Evolutionary conservation across 1,140 invertebrate species (phyloP).

Genomic region (Argopecten irradians): DNA sequence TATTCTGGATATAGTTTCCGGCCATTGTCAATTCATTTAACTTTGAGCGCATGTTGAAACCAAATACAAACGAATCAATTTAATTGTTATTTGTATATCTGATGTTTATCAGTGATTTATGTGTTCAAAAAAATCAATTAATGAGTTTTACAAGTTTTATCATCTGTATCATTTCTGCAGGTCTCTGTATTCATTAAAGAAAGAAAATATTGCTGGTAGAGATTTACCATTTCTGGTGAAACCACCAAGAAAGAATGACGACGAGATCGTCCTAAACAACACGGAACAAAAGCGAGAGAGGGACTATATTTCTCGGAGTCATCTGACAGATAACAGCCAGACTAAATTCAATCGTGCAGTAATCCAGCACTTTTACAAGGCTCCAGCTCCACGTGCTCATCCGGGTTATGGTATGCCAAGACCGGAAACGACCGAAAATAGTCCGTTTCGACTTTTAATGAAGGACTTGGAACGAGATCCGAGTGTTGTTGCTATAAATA

Average conservation of each 20-base stretch:
- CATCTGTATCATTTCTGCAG: too few relatives aligned
- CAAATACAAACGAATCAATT: too few relatives aligned
- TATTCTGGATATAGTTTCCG: too few relatives aligned
- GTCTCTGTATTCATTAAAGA: conserved; percentile 42
- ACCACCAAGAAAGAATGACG: not conserved
- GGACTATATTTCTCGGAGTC: conserved; percentile 46
- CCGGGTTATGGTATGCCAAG: conserved; percentile 51
- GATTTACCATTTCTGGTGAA: conserved; percentile 38
- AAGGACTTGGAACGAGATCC: conserved; percentile 47
- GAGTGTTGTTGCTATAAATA: conserved; percentile 44
- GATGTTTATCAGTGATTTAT: too few relatives aligned
- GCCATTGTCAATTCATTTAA: too few relatives aligned
- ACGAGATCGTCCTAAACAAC: conserved; percentile 26
- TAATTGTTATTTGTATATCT: too few relatives aligned
- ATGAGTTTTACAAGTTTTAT: too few relatives aligned
- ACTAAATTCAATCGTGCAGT: conserved; percentile 43
- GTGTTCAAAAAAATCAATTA: too few relatives aligned
- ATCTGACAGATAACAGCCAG: conserved; percentile 37
- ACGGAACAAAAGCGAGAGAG: conserved; percentile 47
- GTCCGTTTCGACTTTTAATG: conserved; percentile 49
- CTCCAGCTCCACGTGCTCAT: conserved; percentile 41
- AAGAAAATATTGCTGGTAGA: conserved; percentile 42
- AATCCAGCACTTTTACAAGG: conserved; percentile 50
- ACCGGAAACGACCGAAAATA: conserved; percentile 43
- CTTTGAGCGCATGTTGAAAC: too few relatives aligned